Base-by-base conservation (phyloP, 1,140 invertebrate genomes). In the Planococcus citri region DNA sequence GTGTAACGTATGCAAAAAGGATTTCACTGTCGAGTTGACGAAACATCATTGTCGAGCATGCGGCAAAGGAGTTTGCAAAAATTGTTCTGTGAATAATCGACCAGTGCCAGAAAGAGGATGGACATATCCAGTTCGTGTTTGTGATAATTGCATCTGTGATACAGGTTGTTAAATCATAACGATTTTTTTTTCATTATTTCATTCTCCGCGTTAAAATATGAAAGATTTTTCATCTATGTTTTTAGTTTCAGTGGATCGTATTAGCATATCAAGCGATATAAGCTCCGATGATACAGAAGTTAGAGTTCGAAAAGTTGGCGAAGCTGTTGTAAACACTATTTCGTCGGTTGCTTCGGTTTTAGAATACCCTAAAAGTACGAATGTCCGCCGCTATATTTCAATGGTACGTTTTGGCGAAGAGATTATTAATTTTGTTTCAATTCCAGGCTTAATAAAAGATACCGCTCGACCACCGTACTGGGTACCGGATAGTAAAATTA, bases 21-120 rank as follows among this genome's bases (percentile, higher is more conserved):
- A 75, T 20, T 87, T 88, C 72, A 75, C 75, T 22, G 72, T 77
- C 8, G 77, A 77, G 6, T 82, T 81, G 24, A 79, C 81, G 1
- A 92, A 90, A 72, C 91, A 92, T 75, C 91, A 92, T 74, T 93
- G 91, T 75, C 84, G 90, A 27, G 80, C 84, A 0, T 92, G 88
- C 76, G 88, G 88, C 21, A 82, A 89, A 76, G 87, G 87, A 41
- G 86, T 91, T 74, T 87, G 89, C 74, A 80, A 83, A 64, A 76
- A 78, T 12, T 90, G 87, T 75, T 87, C 86, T 1, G 82, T 81
- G 1, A 81, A 81, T 29, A 79, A 76, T 12, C 80, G 82, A 70
- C 82, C 85, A 21, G 87, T 90, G 25, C 87, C 87, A 6, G 77
- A 79, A 3, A 80, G 83, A 72, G 87, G 87, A 68, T 89, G 87